A percentile compares a stretch with the other conserved stretches of the same genome.
phyloP scores from a whole-genome alignment of 2,113 vertebrate genomes.

The Notarius quadriscutis region DNA sequence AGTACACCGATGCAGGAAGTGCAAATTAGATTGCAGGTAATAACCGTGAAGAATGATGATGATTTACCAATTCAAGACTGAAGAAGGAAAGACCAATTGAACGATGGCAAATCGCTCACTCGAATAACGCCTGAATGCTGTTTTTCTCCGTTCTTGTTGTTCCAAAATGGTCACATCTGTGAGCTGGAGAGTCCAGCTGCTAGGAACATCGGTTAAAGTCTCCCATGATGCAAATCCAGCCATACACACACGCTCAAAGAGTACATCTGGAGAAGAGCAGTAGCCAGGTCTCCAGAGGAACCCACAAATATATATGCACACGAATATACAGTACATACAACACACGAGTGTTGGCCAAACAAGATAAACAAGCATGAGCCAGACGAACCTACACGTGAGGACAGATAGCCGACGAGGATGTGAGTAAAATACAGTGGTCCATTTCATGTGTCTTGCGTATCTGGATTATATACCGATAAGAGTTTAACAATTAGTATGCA shows the following conservation, averaged over 20 bases:
- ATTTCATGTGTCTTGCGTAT: not conserved
- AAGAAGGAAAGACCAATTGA: not conserved
- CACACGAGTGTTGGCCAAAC: not conserved
- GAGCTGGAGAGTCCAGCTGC: slow-evolving; percentile 7
- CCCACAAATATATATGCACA: not conserved
- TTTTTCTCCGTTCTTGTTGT: not conserved
- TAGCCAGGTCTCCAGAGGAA: slow-evolving; percentile 10
- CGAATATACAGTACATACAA: not conserved
- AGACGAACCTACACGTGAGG: not conserved
- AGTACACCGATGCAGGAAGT: not conserved
- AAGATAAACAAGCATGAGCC: not conserved
- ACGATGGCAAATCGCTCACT: not conserved
- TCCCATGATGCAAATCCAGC: not conserved
- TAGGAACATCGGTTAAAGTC: not conserved
- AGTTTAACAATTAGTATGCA: not conserved
- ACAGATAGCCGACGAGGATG: not conserved
- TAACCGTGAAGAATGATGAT: not conserved
- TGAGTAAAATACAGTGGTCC: not conserved
- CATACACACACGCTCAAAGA: not conserved
- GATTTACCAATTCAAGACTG: not conserved
- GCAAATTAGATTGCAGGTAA: not conserved
- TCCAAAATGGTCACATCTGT: slow-evolving; percentile 16
- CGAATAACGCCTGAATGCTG: not conserved
- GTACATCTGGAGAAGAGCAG: slow-evolving; percentile 17
- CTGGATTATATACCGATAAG: not conserved